Conservation (phyloP, 2,797 vertebrate genomes). For the Sebastes oblongus region DNA sequence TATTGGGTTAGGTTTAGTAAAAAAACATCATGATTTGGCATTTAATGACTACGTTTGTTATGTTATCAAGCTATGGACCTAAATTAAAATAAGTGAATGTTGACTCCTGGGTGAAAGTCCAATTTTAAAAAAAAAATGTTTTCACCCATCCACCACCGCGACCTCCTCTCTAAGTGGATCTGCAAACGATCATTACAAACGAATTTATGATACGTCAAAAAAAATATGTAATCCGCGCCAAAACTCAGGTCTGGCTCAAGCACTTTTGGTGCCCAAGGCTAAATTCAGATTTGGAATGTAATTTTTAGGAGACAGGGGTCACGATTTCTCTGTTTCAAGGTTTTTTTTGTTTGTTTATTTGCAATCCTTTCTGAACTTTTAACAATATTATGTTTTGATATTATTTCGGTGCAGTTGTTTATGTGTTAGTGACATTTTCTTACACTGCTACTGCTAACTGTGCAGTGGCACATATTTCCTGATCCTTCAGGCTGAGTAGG, state of each 20-base stretch:
- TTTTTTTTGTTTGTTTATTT: neutral
- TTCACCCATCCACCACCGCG: no score
- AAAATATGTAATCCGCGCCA: accelerated
- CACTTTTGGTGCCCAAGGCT: no score
- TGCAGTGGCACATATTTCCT: neutral
- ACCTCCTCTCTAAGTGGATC: accelerated
- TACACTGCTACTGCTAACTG: neutral
- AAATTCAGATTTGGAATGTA: no score
- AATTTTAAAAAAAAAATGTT: no score
- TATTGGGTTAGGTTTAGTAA: no score
- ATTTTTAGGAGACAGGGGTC: no score
- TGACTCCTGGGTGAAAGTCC: no score
- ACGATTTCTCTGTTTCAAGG: neutral
- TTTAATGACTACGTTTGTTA: accelerated
- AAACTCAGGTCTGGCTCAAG: no score
- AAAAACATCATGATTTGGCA: no score
- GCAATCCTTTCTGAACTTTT: neutral
- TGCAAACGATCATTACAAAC: no score
- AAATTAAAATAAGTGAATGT: no score
- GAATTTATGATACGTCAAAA: neutral
- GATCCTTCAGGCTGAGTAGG: neutral
- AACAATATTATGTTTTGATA: neutral
- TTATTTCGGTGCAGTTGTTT: neutral
- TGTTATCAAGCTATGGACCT: no score
- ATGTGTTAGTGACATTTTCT: neutral